A percentile compares a stretch with the other conserved stretches of the same genome.
phyloP scores from a whole-genome alignment of 2,888 invertebrate species.

The Cantharis rufa region DNA sequence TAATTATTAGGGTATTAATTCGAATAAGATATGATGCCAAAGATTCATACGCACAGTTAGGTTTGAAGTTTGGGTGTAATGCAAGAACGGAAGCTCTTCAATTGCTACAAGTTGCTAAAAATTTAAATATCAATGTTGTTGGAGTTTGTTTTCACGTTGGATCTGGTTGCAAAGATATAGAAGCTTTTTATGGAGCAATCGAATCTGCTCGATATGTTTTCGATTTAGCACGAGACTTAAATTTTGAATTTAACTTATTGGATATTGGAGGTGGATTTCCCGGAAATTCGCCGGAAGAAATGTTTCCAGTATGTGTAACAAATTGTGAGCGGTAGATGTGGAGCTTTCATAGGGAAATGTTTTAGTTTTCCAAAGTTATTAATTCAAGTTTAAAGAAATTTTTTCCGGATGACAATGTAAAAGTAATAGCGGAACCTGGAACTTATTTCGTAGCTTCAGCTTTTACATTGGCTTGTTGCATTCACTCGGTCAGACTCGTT shows the following conservation, averaged over 20 bases:
- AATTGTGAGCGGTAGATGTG: not conserved
- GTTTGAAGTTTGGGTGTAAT: slow-evolving; percentile 94
- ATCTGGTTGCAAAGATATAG: slow-evolving; percentile 83
- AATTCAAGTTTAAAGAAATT: slow-evolving; percentile 79
- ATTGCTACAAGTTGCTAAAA: slow-evolving; percentile 73
- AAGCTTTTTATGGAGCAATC: slow-evolving; percentile 81
- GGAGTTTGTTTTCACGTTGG: slow-evolving; percentile 94
- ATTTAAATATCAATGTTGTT: slow-evolving; percentile 75
- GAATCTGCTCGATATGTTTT: slow-evolving; percentile 69
- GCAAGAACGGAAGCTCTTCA: slow-evolving; percentile 74
- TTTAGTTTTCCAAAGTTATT: slow-evolving; percentile 74
- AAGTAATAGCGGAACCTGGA: slow-evolving; percentile 95
- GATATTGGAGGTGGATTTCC: slow-evolving; percentile 93
- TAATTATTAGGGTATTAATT: slow-evolving; percentile 60
- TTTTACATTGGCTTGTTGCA: slow-evolving; percentile 85
- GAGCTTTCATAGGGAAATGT: not conserved
- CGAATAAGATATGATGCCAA: slow-evolving; percentile 88
- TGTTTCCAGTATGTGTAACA: not conserved
- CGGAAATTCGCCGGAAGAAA: slow-evolving; percentile 60
- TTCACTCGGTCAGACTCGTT: slow-evolving; percentile 74
- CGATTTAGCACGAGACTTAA: slow-evolving; percentile 69
- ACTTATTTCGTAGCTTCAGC: slow-evolving; percentile 95
- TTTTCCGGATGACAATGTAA: slow-evolving; percentile 80
- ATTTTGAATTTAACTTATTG: slow-evolving; percentile 76
- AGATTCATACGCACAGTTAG: slow-evolving; percentile 83